These are phyloP conservation scores for Campaea margaritaria DNA, from an alignment of 2,888 invertebrate genomes.

Conservation along the genomic window DNA sequence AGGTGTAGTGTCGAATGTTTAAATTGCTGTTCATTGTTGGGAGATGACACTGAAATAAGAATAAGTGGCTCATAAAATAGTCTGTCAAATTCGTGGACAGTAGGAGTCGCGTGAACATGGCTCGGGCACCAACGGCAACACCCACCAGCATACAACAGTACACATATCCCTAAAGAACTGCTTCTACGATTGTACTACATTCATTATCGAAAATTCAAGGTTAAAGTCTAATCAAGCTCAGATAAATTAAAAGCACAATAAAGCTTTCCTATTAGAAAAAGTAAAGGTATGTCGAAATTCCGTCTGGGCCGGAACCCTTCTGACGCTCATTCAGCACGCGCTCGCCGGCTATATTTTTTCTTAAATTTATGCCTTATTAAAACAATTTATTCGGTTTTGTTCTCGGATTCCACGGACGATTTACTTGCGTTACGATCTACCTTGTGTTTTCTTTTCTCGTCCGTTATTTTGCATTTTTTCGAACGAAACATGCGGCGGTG, in stretches of 20 bases:
- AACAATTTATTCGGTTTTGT: conserved; percentile 78
- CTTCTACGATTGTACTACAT: too few relatives aligned
- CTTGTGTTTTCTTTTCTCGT: conserved; percentile 70
- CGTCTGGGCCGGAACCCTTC: conserved; percentile 28
- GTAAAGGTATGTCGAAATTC: conserved; percentile 1
- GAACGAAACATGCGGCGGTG: conserved; percentile 33
- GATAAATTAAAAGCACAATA: not conserved
- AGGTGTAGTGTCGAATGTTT: too few relatives aligned
- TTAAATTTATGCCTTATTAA: conserved; percentile 79
- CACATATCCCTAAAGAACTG: too few relatives aligned
- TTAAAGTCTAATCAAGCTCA: not conserved
- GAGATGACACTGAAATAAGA: too few relatives aligned
- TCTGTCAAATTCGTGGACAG: too few relatives aligned
- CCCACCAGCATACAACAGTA: not conserved
- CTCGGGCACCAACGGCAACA: too few relatives aligned
- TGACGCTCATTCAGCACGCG: conserved; percentile 14
- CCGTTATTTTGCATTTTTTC: conserved; percentile 72
- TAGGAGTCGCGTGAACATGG: too few relatives aligned
- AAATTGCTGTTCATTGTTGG: too few relatives aligned
- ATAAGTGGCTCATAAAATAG: too few relatives aligned
- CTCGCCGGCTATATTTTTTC: conserved; percentile 51
- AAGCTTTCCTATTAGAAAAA: not conserved
- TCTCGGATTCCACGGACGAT: conserved; percentile 74
- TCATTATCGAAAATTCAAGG: too few relatives aligned
- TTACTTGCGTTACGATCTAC: conserved; percentile 67